Evolutionary conservation across 2,888 invertebrate genomes (phyloP), one percentile per base, ranked within the genome.

Genomic region (Lathronympha strigana): DNA sequence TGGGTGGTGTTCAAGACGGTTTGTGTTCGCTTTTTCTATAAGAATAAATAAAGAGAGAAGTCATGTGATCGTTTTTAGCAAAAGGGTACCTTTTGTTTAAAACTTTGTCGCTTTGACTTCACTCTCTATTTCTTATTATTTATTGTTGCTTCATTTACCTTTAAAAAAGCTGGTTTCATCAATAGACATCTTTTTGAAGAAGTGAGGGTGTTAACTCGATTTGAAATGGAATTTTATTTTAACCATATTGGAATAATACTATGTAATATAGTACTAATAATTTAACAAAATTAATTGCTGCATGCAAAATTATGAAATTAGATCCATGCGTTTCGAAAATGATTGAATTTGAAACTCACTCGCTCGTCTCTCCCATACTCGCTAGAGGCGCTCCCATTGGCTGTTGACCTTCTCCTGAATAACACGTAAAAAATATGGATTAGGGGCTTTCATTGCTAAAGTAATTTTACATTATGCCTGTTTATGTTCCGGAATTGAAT

Each of bases 301-400:
- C 67, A 67, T 67, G 67, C 67, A 57, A 62, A 21, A 51, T 49
- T 55, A 8, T 57, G 54, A 49, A 45, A 25, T 50, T 15, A 25
- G 47, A 51, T 15, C 23, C 68, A 70, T 68, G 69, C 71, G 57
- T 31, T 49, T 21, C 51, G 23, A 38, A 40, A 15, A 28, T 15
- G 33, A 23, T 49, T 17, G 28, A 33, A 63, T 55, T 45, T 33
- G 38, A 64, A 19, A 93, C 94, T 94, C 81, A 94, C 94, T 94
- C 94, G 93, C 93, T 93, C 36, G 93, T 93, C 80, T 94, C 94
- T 28, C 94, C 94, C 85, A 94, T 94, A 75, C 93, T 94, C 43
- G 94, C 93, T 57, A 94, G 82, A 21, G 94, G 94, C 69, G 94
- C 94, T 67, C 93, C 88, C 74, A 93, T 90, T 69, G 88, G 93